Conservation (phyloP, 2,113 vertebrate genomes). For the Mormyrus lacerda region DNA sequence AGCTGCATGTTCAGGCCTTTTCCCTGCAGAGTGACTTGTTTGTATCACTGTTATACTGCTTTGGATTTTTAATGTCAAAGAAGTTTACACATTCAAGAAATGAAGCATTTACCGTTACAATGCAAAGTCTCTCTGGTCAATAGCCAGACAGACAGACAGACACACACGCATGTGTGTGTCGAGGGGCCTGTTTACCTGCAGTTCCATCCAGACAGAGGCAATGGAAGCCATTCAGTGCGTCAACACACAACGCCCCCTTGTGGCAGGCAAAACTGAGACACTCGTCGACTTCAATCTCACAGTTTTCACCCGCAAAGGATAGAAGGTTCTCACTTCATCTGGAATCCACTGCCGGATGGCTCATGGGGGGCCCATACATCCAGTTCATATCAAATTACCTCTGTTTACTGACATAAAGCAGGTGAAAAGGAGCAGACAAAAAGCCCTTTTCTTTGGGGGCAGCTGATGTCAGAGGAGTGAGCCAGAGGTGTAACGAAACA, state of each 20-base stretch:
- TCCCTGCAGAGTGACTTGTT: background rate
- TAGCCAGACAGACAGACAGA: background rate
- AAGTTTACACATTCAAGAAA: background rate
- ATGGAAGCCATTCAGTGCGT: constrained; percentile 62
- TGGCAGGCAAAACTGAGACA: constrained; percentile 64
- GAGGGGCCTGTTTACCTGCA: constrained; percentile 51
- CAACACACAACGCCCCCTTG: constrained; percentile 58
- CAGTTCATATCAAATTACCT: constrained; percentile 22
- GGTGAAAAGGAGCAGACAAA: background rate
- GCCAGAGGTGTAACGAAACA: constrained; percentile 13
- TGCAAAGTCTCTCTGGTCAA: too few species aligned
- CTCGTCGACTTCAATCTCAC: constrained; percentile 68
- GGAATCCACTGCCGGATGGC: constrained; percentile 5
- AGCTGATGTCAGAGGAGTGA: constrained; percentile 10
- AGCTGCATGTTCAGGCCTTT: background rate
- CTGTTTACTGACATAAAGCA: constrained; percentile 14
- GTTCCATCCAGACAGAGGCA: constrained; percentile 62
- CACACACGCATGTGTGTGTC: background rate
- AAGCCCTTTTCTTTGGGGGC: background rate
- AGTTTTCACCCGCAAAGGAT: constrained; percentile 60
- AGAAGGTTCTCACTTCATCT: constrained; percentile 39
- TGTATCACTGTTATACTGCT: background rate
- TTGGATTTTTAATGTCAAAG: background rate
- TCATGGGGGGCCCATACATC: constrained; percentile 17
- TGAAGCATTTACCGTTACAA: background rate